phyloP scores from a whole-genome alignment of 1,140 invertebrate genomes.

The Acyrthosiphon pisum region DNA sequence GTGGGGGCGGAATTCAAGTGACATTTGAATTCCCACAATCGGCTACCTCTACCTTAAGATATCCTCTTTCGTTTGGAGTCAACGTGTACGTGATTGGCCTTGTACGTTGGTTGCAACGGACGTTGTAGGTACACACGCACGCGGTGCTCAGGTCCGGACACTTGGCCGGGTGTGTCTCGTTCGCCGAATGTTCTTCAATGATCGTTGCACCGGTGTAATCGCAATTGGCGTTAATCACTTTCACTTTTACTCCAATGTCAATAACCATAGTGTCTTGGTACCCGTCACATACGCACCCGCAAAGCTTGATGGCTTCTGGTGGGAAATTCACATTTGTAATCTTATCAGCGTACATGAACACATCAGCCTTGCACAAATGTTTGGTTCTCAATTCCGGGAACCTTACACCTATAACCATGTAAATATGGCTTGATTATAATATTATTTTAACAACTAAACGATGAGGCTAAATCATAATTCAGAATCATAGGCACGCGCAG shows the following conservation, averaged over 20 bases:
- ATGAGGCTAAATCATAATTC: too few relatives aligned
- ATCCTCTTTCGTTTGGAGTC: background rate
- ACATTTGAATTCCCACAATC: background rate
- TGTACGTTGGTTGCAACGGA: background rate
- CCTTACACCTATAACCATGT: background rate
- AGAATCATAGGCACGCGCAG: too few relatives aligned
- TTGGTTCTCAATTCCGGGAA: background rate
- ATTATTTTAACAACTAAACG: too few relatives aligned
- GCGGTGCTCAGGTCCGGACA: conserved; percentile 1
- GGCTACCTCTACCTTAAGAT: background rate
- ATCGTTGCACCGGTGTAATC: background rate
- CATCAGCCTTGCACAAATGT: background rate
- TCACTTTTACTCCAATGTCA: background rate
- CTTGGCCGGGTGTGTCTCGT: background rate
- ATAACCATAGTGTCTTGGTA: background rate
- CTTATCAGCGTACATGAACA: background rate
- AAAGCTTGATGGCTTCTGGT: background rate
- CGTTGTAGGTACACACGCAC: background rate
- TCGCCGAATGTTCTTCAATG: background rate
- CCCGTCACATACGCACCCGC: background rate
- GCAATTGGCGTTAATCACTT: background rate
- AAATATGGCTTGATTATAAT: background rate
- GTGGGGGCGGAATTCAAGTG: background rate
- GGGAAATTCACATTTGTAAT: background rate
- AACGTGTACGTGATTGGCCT: background rate